phyloP scores from a whole-genome alignment of 2,797 vertebrate genomes.

The Leucoraja ocellata region DNA sequence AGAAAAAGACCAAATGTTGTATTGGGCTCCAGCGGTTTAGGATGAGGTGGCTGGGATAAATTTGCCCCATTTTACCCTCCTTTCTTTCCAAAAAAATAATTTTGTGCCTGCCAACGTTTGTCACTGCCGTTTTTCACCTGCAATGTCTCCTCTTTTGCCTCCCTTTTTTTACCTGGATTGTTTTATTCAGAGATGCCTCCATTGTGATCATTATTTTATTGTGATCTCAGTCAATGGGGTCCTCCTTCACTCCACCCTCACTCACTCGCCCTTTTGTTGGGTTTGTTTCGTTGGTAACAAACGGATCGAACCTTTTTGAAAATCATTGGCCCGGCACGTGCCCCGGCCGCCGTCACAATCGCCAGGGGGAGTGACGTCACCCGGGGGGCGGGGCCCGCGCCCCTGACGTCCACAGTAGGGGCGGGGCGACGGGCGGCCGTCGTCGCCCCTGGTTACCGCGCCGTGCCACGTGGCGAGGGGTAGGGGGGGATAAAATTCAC shows the following conservation, averaged over 20 bases:
- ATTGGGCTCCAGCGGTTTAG: not conserved
- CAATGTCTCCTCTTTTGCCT: constrained; percentile 3
- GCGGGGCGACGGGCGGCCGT: not conserved
- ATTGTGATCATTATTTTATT: constrained; percentile 39
- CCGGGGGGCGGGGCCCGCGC: not conserved
- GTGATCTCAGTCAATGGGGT: constrained; percentile 38
- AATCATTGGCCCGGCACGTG: constrained; percentile 35
- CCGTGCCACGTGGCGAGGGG: not conserved
- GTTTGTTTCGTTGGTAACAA: constrained; percentile 33
- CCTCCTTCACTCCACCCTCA: constrained; percentile 29
- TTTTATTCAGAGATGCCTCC: constrained; percentile 37
- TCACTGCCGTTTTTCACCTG: constrained; percentile 32
- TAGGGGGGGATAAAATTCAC: no score
- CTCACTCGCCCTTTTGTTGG: not conserved
- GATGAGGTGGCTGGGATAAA: not conserved
- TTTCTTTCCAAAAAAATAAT: not conserved
- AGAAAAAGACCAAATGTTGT: not conserved
- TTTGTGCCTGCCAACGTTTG: not conserved
- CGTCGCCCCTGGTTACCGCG: not conserved
- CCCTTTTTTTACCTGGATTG: constrained; percentile 31
- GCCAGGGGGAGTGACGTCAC: not conserved
- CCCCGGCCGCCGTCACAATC: constrained; percentile 3
- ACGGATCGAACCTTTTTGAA: constrained; percentile 37
- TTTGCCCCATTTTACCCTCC: not conserved
- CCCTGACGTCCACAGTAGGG: not conserved